Percentiles rank a stretch among this genome's conserved stretches.
phyloP scores from a whole-genome alignment of 2,797 vertebrate genomes.

The Xenopus petersii region DNA sequence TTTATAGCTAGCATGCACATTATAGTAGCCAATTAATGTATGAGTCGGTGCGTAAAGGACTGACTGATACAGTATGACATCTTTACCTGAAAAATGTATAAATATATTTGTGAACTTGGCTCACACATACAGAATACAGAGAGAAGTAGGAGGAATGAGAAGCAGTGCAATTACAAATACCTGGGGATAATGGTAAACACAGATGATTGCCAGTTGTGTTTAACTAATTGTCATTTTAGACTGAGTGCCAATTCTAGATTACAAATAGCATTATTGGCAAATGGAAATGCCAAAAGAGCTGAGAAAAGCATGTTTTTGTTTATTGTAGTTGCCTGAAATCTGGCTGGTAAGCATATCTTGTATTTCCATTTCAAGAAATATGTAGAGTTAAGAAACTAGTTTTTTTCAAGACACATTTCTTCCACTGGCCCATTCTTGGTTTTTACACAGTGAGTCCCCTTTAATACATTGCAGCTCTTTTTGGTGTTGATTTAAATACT shows the following conservation, averaged over 20 bases:
- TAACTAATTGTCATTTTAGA: conserved; percentile 67
- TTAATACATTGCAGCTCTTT: no score
- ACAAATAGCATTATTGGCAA: conserved; percentile 73
- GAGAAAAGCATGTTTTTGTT: conserved; percentile 56
- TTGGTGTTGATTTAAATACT: no score
- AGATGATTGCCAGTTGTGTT: conserved; percentile 63
- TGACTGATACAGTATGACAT: no score
- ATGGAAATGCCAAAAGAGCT: conserved; percentile 58
- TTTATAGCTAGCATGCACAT: no score
- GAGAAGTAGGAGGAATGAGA: conserved; percentile 18
- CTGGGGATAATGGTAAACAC: conserved; percentile 64
- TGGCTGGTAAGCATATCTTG: conserved; percentile 28
- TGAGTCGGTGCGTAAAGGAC: no score
- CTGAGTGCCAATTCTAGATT: conserved; percentile 70
- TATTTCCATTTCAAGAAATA: background rate
- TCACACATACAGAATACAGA: background rate
- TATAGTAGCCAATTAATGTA: no score
- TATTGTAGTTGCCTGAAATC: conserved; percentile 34
- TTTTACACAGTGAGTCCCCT: no score
- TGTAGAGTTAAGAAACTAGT: background rate
- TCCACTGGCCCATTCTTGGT: no score
- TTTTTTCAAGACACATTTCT: no score
- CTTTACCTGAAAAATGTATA: no score
- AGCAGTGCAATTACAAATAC: no score
- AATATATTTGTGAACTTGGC: no score